A percentile compares a stretch with the other conserved stretches of the same genome.
phyloP scores from a whole-genome alignment of 2,113 vertebrate genomes.

The Heterotilapia buettikoferi region DNA sequence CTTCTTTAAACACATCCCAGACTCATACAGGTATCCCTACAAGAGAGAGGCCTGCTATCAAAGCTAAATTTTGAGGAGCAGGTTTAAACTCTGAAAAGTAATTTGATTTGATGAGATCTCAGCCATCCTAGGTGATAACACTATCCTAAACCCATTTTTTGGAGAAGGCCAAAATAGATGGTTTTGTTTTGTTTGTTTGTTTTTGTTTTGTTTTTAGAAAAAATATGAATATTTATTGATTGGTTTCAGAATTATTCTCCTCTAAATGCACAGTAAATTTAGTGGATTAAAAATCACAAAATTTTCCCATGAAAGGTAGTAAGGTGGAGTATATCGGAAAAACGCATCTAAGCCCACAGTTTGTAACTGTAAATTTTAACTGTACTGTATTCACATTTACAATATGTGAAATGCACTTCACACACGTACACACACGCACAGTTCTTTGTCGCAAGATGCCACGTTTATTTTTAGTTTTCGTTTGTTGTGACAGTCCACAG shows the following conservation, averaged over 20 bases:
- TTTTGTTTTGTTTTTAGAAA: not conserved
- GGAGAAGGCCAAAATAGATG: not conserved
- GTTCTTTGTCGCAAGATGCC: too few relatives aligned
- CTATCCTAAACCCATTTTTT: not conserved
- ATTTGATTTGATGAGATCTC: not conserved
- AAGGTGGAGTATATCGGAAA: not conserved
- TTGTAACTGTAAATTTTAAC: not conserved
- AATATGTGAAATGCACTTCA: too few relatives aligned
- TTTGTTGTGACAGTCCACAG: too few relatives aligned
- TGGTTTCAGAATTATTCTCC: not conserved
- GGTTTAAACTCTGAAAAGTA: not conserved
- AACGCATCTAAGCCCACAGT: not conserved
- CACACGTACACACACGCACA: too few relatives aligned
- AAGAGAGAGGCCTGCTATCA: not conserved
- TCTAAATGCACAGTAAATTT: not conserved
- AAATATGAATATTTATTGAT: not conserved
- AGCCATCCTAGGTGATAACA: not conserved
- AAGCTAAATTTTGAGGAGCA: not conserved
- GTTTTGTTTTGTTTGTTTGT: rapidly evolving
- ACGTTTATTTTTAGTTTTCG: too few relatives aligned
- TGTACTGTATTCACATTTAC: not conserved
- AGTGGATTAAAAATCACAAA: not conserved
- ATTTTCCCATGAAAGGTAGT: not conserved
- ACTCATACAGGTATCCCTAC: not conserved
- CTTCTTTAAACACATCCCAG: not conserved